phyloP scores from a whole-genome alignment of 2,797 vertebrate genomes.

The Apogon talboti region DNA sequence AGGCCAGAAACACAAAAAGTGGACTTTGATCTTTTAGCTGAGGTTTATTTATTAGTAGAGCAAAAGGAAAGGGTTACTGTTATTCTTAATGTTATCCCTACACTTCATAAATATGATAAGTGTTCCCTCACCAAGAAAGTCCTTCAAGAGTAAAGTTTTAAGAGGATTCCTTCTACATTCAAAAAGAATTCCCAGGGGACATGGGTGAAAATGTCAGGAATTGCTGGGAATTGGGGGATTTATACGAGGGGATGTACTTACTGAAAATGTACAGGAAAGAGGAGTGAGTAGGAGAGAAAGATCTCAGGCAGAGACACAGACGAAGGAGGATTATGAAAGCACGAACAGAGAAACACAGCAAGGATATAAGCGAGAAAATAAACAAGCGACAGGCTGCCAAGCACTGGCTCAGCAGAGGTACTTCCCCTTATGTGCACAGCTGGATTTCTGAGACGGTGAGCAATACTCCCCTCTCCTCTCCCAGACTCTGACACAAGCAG shows the following conservation, averaged over 20 bases:
- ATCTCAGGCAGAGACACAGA: constrained; percentile 41
- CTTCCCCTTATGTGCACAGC: constrained; percentile 84
- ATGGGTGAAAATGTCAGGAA: constrained; percentile 26
- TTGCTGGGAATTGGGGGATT: constrained; percentile 56
- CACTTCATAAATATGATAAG: no score
- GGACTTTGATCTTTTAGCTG: constrained; percentile 8
- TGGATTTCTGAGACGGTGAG: constrained; percentile 81
- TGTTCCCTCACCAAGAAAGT: background rate
- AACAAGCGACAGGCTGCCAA: constrained; percentile 74
- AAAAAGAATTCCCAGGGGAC: constrained; percentile 32
- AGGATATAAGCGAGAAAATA: constrained; percentile 73
- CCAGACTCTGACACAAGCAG: constrained; percentile 84
- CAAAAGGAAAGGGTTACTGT: background rate
- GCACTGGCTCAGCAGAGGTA: constrained; percentile 76
- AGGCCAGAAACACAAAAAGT: constrained; percentile 47
- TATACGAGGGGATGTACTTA: constrained; percentile 65
- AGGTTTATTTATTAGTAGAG: background rate
- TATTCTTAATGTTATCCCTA: background rate
- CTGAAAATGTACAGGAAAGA: constrained; percentile 64
- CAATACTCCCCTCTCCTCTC: constrained; percentile 75
- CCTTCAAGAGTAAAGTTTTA: constrained; percentile 6
- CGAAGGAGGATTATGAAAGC: constrained; percentile 58
- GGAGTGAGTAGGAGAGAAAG: constrained; percentile 45
- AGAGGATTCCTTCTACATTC: constrained; percentile 17
- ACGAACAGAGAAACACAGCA: constrained; percentile 57